Conservation (phyloP, 2,113 vertebrate species). For the Galeopterus variegatus region DNA sequence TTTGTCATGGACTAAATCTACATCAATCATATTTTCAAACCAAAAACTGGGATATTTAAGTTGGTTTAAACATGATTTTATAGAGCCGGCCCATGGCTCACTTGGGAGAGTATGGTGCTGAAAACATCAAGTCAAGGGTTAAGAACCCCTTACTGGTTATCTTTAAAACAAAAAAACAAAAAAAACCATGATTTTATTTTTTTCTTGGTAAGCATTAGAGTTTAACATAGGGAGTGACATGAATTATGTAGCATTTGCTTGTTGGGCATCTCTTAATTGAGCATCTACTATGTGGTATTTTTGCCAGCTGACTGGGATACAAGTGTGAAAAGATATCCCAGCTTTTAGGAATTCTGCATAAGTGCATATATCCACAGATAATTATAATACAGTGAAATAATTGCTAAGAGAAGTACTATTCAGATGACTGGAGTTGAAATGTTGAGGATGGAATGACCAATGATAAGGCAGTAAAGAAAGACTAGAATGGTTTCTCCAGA, state of each 20-base stretch:
- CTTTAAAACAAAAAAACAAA: no score
- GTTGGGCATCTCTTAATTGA: slow-evolving; percentile 45
- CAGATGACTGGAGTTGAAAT: background rate
- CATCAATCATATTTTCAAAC: slow-evolving; percentile 32
- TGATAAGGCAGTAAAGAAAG: background rate
- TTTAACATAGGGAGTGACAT: background rate
- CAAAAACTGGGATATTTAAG: background rate
- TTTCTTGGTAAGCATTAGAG: background rate
- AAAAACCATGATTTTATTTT: no score
- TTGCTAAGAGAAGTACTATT: background rate
- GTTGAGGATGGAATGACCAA: background rate
- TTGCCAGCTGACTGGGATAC: background rate
- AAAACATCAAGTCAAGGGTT: no score
- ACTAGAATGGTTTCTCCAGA: slow-evolving; percentile 5
- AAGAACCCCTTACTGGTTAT: no score
- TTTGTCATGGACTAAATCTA: background rate
- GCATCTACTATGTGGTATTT: background rate
- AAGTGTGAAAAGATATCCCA: background rate
- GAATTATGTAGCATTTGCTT: slow-evolving; percentile 40
- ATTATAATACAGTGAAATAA: slow-evolving; percentile 1
- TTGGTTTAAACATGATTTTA: background rate
- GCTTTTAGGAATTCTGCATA: slow-evolving; percentile 33
- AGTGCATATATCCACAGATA: background rate
- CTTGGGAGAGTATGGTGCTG: no score
- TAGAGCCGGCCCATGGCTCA: no score